Base-by-base conservation (phyloP, 1,140 invertebrate species). In the Ectropis grisescens region DNA sequence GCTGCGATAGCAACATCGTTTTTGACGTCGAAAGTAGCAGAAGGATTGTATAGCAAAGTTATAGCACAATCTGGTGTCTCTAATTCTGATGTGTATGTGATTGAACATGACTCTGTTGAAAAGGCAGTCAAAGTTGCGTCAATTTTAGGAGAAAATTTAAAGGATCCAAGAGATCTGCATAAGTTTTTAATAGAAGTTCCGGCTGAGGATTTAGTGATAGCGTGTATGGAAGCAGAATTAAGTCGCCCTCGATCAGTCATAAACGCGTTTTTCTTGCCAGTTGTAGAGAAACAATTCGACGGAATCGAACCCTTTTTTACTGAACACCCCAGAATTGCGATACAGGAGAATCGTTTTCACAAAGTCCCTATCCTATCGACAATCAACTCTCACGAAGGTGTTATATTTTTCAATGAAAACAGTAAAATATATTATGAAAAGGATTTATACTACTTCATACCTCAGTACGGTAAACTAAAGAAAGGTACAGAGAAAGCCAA, bases 1-100 rank as follows among this genome's bases (percentile, higher is more conserved):
- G 88, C 88, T 0, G 88, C 81, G 3, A 86, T 86, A 32, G 86
- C 84, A 1, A 85, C 89, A 10, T 87, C 86, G 33, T 89, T 89
- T 49, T 85, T 91, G 83, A 72, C 88, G 2, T 90, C 88, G 15
- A 82, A 86, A 19, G 79, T 91, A 51, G 85, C 87, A 0, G 79
- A 71, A 58, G 90, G 90, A 0, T 41, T 86, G n/a, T 71, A 72
- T 28, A 50, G 60, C 6, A 80, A 82, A 48, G 47, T 82, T 1
- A 84, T 85, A 16, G 59, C 82, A 11, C 85, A 88, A 75, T 89
- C 88, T 50, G 90, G 90, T 1, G 85, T 83, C 2, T 84, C 85
- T 19, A n/a, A 72, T n/a, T 69, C 89, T 2, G 86, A 86, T 64
- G 70, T 88, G 6, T 85, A 74, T 54, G 65, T 82, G 10, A 26